These are phyloP conservation scores for Nesidiocoris tenuis DNA, from an alignment of 2,888 invertebrate genomes.

Conservation along the genomic window DNA sequence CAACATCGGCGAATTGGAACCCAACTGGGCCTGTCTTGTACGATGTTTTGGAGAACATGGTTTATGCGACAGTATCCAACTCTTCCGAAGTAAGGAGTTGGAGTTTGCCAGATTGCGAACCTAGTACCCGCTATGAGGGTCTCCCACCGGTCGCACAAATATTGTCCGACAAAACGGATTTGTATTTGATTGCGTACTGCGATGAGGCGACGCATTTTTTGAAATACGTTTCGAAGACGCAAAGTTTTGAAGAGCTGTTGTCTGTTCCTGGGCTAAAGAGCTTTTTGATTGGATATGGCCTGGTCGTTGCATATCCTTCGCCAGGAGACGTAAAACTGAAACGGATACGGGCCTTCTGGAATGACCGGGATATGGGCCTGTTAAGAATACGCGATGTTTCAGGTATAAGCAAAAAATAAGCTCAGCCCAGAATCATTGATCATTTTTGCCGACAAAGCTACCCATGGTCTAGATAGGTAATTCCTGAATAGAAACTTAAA, in stretches of 20 bases:
- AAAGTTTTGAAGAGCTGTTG: background rate
- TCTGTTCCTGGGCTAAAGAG: background rate
- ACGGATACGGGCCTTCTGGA: background rate
- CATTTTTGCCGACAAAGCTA: background rate
- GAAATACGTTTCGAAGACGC: background rate
- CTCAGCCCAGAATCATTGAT: no score
- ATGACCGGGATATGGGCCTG: background rate
- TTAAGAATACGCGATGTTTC: background rate
- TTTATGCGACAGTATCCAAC: background rate
- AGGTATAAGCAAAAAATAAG: no score
- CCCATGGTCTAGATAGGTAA: background rate
- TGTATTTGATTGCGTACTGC: background rate
- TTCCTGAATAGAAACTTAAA: no score
- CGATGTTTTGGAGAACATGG: background rate
- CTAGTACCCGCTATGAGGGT: background rate
- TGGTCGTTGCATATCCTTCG: background rate
- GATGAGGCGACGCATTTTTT: background rate
- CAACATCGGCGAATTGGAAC: background rate
- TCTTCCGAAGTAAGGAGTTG: background rate
- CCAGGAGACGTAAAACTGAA: background rate
- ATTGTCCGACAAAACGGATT: background rate
- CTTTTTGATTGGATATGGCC: background rate
- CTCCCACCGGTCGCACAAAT: background rate
- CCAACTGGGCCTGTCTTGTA: background rate
- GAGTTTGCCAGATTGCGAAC: background rate